These are phyloP conservation scores for Microcaecilia unicolor DNA, from an alignment of 2,797 vertebrate genomes.

Conservation along the genomic window DNA sequence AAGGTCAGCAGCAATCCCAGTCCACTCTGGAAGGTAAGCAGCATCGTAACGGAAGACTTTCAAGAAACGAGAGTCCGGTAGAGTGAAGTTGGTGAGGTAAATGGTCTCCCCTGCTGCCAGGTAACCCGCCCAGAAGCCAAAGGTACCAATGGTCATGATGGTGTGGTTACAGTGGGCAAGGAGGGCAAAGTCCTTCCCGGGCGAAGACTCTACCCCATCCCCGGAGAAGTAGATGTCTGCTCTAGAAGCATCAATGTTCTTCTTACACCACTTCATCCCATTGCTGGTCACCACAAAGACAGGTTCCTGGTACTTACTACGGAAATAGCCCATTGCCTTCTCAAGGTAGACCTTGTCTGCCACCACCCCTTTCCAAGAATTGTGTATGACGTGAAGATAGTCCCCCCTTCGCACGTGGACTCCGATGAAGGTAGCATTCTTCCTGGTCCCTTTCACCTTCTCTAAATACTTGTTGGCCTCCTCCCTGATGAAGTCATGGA, in stretches of 20 bases:
- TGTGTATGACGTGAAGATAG: slow-evolving; percentile 30
- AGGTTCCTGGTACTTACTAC: slow-evolving; percentile 8
- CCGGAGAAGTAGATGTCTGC: too few species aligned
- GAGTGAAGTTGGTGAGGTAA: too few species aligned
- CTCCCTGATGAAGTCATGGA: slow-evolving; percentile 19
- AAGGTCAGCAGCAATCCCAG: slow-evolving; percentile 26
- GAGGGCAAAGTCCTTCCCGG: too few species aligned
- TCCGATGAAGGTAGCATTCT: slow-evolving; percentile 26
- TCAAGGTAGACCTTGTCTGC: slow-evolving; percentile 28
- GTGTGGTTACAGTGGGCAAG: too few species aligned
- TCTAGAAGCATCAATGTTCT: slow-evolving; percentile 15
- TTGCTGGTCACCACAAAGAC: slow-evolving; percentile 40
- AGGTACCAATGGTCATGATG: too few species aligned
- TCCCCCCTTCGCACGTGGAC: slow-evolving; percentile 35
- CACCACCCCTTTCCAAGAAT: slow-evolving; percentile 31
- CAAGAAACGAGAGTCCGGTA: too few species aligned
- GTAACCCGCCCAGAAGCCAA: too few species aligned
- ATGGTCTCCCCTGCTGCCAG: too few species aligned
- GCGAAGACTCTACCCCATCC: too few species aligned
- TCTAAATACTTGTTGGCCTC: slow-evolving; percentile 11
- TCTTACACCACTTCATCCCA: slow-evolving; percentile 31
- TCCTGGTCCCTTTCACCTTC: background rate
- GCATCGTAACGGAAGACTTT: slow-evolving; percentile 25
- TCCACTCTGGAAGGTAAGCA: slow-evolving; percentile 29
- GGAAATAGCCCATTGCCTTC: slow-evolving; percentile 36